Evolutionary conservation across 2,888 invertebrate species (phyloP), one percentile per base, ranked within the genome.

Genomic region (Teleogryllus oceanicus): DNA sequence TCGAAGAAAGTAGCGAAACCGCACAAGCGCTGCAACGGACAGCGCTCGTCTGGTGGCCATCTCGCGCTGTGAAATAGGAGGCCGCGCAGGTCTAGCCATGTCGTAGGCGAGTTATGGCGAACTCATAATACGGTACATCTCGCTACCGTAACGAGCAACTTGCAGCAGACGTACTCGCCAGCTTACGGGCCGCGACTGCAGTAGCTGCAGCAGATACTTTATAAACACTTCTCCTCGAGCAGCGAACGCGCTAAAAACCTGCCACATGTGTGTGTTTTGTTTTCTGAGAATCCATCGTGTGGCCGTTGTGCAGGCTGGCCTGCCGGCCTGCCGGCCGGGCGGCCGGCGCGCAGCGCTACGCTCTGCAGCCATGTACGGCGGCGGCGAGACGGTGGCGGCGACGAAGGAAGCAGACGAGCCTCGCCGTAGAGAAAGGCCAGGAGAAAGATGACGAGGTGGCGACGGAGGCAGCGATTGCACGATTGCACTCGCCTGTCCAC

Each of bases 171-270:
- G 16, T 62, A 13, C 62, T n/a, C 62, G 62, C 62, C 13, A 11
- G 16, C 62, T 62, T n/a, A n/a, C 62, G 13, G 37, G n/a, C 62
- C n/a, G 62, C n/a, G 13, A n/a, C 62, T 62, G 62, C 62, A 18
- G 62, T 5, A n/a, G 62, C 62, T 62, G 62, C 62, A 62, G 62
- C 62, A 75, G 74, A 75, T 76, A 79, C 79, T 79, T 77, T 77
- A 76, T 74, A 76, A 79, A 77, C 79, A 79, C 79, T 79, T 79
- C 79, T 77, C 79, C 79, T 79, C 62, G 74, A 77, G 76, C 79
- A 62, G 51, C 79, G 76, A 76, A 12, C 21, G 50, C 20, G 76
- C 77, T 79, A 79, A 79, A 79, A 79, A 79, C 62, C 77, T 79
- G 79, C 77, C 79, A 76, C 77, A 62, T 76, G 74, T 78, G 76